These are phyloP conservation scores for Gallinago media DNA, from an alignment of 2,113 vertebrate species.

Conservation along the genomic window DNA sequence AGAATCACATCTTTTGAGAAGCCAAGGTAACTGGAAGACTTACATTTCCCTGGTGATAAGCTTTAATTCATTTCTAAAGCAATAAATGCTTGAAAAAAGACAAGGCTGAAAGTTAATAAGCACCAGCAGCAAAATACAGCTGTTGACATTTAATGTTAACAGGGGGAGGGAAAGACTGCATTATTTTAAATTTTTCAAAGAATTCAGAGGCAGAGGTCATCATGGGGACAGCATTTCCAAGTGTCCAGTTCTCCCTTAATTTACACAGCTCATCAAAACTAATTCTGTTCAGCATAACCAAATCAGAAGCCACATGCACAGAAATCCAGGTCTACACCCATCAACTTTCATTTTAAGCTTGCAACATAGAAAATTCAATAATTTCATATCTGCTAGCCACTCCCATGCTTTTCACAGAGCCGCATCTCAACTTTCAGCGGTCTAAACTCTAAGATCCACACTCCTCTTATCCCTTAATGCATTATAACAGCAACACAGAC, in stretches of 20 bases:
- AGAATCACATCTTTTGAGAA: background rate
- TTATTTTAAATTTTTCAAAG: background rate
- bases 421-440: background rate
- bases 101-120: constrained; percentile 39
- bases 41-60: background rate
- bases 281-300: background rate
- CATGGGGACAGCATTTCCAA: background rate
- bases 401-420: background rate
- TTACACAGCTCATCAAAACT: constrained; percentile 7
- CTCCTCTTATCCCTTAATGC: background rate
- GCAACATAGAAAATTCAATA: background rate
- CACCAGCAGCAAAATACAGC: constrained; percentile 48
- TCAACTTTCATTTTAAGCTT: background rate
- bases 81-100: constrained; percentile 4
- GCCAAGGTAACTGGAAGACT: background rate
- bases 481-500: background rate
- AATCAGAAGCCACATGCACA: background rate
- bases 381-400: background rate
- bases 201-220: constrained; percentile 24
- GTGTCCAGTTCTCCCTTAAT: background rate
- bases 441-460: background rate
- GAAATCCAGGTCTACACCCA: background rate
- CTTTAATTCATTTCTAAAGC: constrained; percentile 19
- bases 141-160: constrained; percentile 39
- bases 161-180: background rate